Percentiles rank a stretch among this genome's conserved stretches.
phyloP scores from a whole-genome alignment of 2,888 invertebrate genomes.

The Rhingia campestris region DNA sequence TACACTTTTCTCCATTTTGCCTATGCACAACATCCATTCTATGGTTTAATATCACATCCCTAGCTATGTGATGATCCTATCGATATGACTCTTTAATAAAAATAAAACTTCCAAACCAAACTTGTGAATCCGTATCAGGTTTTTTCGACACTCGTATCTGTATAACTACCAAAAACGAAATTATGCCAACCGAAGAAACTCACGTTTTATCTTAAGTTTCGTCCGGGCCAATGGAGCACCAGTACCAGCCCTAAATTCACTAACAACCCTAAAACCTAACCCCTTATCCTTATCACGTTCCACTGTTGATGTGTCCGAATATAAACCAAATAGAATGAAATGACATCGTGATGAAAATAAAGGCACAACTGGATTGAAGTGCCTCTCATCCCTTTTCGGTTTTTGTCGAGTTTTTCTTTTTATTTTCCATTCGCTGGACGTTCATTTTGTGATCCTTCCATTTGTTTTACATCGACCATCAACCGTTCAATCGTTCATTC shows the following conservation, averaged over 20 bases:
- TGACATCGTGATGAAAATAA: constrained; percentile 67
- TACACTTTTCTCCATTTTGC: constrained; percentile 34
- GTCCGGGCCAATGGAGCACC: constrained; percentile 3
- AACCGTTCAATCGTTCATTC: constrained; percentile 58
- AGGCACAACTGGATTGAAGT: constrained; percentile 52
- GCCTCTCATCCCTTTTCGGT: constrained; percentile 11
- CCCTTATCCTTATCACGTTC: constrained; percentile 67
- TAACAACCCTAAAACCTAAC: constrained; percentile 34
- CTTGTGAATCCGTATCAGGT: constrained; percentile 28
- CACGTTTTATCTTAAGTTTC: constrained; percentile 69
- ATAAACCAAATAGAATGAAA: constrained; percentile 71
- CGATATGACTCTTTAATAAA: constrained; percentile 49
- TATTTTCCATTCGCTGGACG: constrained; percentile 8
- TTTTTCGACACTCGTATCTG: constrained; percentile 27
- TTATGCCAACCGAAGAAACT: constrained; percentile 58
- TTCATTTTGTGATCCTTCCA: constrained; percentile 34
- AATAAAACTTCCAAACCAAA: constrained; percentile 48
- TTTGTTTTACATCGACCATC: constrained; percentile 56
- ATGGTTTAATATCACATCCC: constrained; percentile 15
- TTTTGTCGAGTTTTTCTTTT: constrained; percentile 17
- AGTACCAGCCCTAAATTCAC: constrained; percentile 24
- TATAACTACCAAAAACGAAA: constrained; percentile 31
- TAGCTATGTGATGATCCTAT: constrained; percentile 38
- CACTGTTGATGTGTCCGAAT: constrained; percentile 50
- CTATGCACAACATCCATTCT: constrained; percentile 23